A percentile compares a stretch with the other conserved stretches of the same genome.
These are phyloP conservation scores for Ascaphus truei DNA, from an alignment of 2,113 vertebrate species.

Conservation along the genomic window DNA sequence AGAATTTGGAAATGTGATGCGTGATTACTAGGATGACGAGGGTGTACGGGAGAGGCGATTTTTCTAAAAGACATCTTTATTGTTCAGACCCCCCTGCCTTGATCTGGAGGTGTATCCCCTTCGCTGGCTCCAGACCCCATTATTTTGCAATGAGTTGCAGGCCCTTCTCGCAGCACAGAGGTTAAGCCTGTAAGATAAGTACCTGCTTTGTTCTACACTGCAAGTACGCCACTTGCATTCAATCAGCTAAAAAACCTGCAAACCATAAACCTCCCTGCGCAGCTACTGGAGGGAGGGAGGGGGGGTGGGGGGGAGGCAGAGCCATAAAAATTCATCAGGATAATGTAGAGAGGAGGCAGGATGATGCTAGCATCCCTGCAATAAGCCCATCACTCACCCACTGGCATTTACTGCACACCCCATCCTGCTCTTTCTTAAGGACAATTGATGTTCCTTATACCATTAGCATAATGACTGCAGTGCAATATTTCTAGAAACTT, in stretches of 20 bases:
- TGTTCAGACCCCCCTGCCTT: too few species aligned
- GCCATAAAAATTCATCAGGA: conserved; percentile 86
- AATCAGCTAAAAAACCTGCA: conserved; percentile 81
- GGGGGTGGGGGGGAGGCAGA: conserved; percentile 62
- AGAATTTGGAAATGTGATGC: too few species aligned
- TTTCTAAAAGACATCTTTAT: too few species aligned
- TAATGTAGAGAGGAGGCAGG: conserved; percentile 78
- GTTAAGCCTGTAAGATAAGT: conserved; percentile 44
- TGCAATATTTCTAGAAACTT: conserved; percentile 86
- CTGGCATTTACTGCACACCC: conserved; percentile 90
- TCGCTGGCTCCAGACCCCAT: too few species aligned
- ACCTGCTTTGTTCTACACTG: conserved; percentile 78
- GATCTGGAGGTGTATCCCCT: too few species aligned
- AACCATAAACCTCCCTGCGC: conserved; percentile 80
- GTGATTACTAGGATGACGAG: too few species aligned
- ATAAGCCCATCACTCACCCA: conserved; percentile 85
- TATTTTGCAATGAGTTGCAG: neutral
- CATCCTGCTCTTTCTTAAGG: conserved; percentile 89
- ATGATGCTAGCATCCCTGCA: conserved; percentile 75
- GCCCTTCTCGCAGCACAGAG: conserved; percentile 46
- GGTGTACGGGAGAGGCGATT: neutral
- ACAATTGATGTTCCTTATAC: conserved; percentile 91
- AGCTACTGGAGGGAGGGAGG: conserved; percentile 59
- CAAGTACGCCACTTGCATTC: conserved; percentile 82
- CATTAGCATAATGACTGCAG: conserved; percentile 89